Evolutionary conservation across 2,888 invertebrate species (phyloP).

Genomic region (Euproctis similis): DNA sequence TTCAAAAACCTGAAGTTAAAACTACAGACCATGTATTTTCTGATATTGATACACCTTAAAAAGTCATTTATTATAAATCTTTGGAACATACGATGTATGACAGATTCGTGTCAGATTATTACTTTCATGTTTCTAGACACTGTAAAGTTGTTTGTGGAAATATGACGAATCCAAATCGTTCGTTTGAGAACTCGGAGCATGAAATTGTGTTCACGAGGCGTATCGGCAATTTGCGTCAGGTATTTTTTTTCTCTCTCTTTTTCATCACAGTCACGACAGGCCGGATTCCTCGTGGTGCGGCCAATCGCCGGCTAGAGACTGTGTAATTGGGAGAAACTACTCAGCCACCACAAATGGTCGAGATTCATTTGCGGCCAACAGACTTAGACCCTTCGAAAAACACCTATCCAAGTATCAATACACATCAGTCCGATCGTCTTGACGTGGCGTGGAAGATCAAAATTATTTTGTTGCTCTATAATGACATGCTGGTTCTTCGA

Average conservation of each 20-base stretch:
- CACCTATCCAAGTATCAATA: slow-evolving; percentile 20
- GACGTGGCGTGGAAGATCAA: slow-evolving; percentile 15
- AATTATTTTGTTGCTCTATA: slow-evolving; percentile 36
- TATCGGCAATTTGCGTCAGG: slow-evolving; percentile 74
- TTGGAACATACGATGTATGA: too few species aligned
- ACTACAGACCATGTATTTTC: too few species aligned
- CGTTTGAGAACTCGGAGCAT: slow-evolving; percentile 60
- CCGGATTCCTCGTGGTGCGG: slow-evolving; percentile 63
- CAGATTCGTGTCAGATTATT: slow-evolving; percentile 28
- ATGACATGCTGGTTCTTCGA: slow-evolving; percentile 52
- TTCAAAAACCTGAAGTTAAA: too few species aligned
- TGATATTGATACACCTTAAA: too few species aligned
- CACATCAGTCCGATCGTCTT: too few species aligned
- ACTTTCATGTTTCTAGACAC: slow-evolving; percentile 26
- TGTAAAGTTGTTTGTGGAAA: slow-evolving; percentile 43
- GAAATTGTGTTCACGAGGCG: slow-evolving; percentile 75
- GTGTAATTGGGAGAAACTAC: slow-evolving; percentile 73
- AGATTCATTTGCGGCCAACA: slow-evolving; percentile 50
- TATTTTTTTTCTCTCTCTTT: too few species aligned
- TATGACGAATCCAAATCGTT: slow-evolving; percentile 70
- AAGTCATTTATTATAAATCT: too few species aligned
- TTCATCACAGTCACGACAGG: slow-evolving; percentile 72
- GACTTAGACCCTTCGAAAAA: slow-evolving; percentile 42
- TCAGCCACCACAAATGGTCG: slow-evolving; percentile 65
- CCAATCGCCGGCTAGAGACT: slow-evolving; percentile 68